Conservation (phyloP, 2,113 vertebrate genomes). For the Xiphophorus couchianus region DNA sequence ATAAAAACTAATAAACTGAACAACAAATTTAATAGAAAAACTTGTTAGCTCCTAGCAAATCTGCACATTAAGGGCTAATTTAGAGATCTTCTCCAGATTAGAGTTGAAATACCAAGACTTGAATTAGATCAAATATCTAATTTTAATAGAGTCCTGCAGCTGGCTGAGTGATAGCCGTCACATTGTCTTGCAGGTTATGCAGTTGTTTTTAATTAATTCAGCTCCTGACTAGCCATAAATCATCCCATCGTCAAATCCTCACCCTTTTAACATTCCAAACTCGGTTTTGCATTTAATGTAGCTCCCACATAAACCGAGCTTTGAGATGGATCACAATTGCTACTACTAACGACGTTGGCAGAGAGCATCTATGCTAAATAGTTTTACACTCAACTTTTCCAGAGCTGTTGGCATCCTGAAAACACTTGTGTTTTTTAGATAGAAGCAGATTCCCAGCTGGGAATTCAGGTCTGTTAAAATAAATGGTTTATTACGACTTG, state of each 20-base stretch:
- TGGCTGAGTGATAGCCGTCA: constrained; percentile 6
- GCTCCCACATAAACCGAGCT: constrained; percentile 29
- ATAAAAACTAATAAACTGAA: neutral
- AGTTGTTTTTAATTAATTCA: neutral
- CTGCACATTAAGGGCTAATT: neutral
- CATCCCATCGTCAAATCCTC: neutral
- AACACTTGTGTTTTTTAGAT: constrained; percentile 63
- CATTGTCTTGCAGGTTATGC: neutral
- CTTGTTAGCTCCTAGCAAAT: neutral
- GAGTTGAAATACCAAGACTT: neutral
- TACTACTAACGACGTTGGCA: constrained; percentile 25
- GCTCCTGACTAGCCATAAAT: neutral
- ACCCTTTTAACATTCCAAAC: constrained; percentile 26
- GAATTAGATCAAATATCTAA: neutral
- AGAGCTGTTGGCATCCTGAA: constrained; percentile 43
- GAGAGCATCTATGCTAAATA: constrained; percentile 30
- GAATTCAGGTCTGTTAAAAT: constrained; percentile 46
- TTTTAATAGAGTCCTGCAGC: neutral
- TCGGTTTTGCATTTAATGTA: constrained; percentile 14
- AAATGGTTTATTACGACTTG: constrained; percentile 39
- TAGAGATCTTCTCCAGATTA: neutral
- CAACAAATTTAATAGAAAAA: neutral
- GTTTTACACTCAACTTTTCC: constrained; percentile 44
- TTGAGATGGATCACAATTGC: constrained; percentile 32
- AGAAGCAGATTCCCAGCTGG: constrained; percentile 58